Evolutionary conservation across 2,113 vertebrate genomes (phyloP).

Genomic region (Labeo rohita): DNA sequence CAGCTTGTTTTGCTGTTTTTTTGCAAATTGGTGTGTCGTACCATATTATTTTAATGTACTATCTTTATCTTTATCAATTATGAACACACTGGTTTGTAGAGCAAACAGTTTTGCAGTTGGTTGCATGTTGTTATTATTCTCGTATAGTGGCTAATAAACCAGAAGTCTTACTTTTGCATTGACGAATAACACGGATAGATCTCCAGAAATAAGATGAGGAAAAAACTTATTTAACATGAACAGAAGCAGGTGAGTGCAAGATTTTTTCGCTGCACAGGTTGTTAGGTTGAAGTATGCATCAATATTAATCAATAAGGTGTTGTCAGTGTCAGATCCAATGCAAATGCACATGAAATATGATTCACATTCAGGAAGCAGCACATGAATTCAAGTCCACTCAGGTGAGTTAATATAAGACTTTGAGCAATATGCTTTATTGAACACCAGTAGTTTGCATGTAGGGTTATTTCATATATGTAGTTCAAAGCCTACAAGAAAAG

Average conservation of each 20-base stretch:
- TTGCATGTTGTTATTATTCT: too few species aligned
- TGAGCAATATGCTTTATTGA: slow-evolving; percentile 82
- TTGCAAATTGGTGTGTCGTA: too few species aligned
- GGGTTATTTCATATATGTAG: slow-evolving; percentile 79
- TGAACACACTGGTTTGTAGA: too few species aligned
- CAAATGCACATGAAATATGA: background rate
- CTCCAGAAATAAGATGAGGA: background rate
- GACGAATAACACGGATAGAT: background rate
- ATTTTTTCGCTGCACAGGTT: background rate
- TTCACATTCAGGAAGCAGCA: slow-evolving; percentile 23
- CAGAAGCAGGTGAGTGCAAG: background rate
- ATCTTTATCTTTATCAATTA: too few species aligned
- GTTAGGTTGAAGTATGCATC: slow-evolving; percentile 31
- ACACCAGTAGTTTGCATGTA: slow-evolving; percentile 77
- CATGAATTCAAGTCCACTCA: slow-evolving; percentile 31
- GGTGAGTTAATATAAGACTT: slow-evolving; percentile 74
- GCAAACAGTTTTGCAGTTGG: too few species aligned
- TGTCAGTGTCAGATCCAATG: background rate
- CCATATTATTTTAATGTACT: too few species aligned
- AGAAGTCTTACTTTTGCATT: too few species aligned
- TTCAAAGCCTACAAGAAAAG: slow-evolving; percentile 82
- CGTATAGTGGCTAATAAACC: too few species aligned
- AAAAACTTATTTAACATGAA: background rate
- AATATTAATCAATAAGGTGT: slow-evolving; percentile 26
- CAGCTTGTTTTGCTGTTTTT: too few species aligned